phyloP scores from a whole-genome alignment of 2,797 vertebrate species.

The Sciurus carolinensis region DNA sequence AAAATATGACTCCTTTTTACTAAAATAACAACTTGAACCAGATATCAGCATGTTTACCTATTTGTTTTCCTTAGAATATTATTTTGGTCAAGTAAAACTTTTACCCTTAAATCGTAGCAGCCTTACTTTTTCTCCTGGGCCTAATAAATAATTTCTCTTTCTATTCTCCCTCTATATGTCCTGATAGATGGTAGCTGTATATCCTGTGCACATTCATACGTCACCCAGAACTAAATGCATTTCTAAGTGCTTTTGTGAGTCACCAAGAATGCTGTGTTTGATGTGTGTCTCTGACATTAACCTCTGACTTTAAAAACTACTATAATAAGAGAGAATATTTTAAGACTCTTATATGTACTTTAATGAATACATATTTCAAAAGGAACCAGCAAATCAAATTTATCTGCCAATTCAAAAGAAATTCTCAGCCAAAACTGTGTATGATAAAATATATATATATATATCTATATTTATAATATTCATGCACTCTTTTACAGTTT shows the following conservation, averaged over 20 bases:
- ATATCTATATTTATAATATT: slow-evolving; percentile 67
- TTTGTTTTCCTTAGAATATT: slow-evolving; percentile 77
- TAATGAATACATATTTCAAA: slow-evolving; percentile 53
- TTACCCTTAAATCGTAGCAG: neutral
- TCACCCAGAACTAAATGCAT: slow-evolving; percentile 73
- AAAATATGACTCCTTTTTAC: slow-evolving; percentile 81
- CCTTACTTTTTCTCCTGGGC: slow-evolving; percentile 23
- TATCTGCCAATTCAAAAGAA: slow-evolving; percentile 75
- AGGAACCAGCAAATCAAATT: slow-evolving; percentile 57
- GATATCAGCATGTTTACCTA: slow-evolving; percentile 76
- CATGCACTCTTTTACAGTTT: slow-evolving; percentile 70
- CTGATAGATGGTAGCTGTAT: neutral
- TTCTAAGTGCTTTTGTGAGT: slow-evolving; percentile 56
- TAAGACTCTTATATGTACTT: slow-evolving; percentile 35
- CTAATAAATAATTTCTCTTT: slow-evolving; percentile 56
- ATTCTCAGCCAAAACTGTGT: slow-evolving; percentile 62
- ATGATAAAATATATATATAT: slow-evolving; percentile 54
- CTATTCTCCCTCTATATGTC: neutral
- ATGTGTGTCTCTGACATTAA: slow-evolving; percentile 60
- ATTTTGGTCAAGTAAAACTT: slow-evolving; percentile 58
- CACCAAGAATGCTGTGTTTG: neutral
- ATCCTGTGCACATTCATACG: slow-evolving; percentile 21
- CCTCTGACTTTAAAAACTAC: slow-evolving; percentile 66
- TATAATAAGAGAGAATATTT: slow-evolving; percentile 56
- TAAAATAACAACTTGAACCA: slow-evolving; percentile 70